A percentile compares a stretch with the other conserved stretches of the same genome.
These are phyloP conservation scores for Callimorpha dominula DNA, from an alignment of 2,888 invertebrate species.

Conservation along the genomic window DNA sequence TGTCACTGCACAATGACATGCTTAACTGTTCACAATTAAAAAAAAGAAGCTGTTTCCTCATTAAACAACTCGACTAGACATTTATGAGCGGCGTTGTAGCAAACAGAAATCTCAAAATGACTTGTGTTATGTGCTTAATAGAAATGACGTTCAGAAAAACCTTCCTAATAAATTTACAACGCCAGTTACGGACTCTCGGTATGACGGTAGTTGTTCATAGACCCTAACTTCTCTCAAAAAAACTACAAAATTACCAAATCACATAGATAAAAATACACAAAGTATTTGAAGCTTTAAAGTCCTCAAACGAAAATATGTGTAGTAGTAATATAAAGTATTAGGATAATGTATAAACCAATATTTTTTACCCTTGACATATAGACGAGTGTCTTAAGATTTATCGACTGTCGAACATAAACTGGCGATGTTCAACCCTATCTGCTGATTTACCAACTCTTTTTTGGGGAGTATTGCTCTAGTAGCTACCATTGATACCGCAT, in stretches of 20 bases:
- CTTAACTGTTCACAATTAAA: no score
- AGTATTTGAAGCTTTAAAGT: background rate
- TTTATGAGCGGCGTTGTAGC: no score
- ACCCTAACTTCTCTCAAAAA: background rate
- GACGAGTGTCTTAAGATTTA: background rate
- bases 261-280: background rate
- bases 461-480: background rate
- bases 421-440: background rate
- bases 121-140: no score
- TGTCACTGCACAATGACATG: no score
- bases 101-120: no score
- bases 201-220: background rate
- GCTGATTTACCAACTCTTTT: background rate
- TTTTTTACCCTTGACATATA: background rate
- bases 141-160: no score
- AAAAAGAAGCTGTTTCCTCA: no score
- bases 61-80: no score
- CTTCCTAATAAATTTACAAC: no score
- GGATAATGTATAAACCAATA: background rate
- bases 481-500: background rate
- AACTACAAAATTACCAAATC: background rate
- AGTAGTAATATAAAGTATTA: no score
- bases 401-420: background rate
- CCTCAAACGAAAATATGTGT: background rate
- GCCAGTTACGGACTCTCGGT: background rate